These are phyloP conservation scores for Sebastiscus tertius DNA, from an alignment of 2,797 vertebrate genomes.

Conservation along the genomic window DNA sequence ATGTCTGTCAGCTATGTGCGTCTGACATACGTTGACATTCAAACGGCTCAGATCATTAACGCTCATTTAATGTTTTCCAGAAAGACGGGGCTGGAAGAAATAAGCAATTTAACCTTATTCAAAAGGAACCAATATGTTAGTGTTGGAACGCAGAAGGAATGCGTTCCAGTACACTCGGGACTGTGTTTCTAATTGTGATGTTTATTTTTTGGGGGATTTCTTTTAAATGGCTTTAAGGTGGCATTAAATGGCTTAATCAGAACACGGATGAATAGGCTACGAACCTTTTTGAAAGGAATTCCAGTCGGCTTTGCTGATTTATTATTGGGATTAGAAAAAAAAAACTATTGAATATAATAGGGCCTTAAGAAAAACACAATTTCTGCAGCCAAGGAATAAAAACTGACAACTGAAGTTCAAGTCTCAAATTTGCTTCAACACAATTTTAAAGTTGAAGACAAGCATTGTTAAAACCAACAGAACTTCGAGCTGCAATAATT, in stretches of 20 bases:
- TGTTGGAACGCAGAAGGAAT: conserved; percentile 52
- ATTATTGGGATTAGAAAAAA: conserved; percentile 20
- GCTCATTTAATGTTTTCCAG: conserved; percentile 70
- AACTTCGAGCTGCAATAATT: background rate
- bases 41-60: conserved; percentile 54
- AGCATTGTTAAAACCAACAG: background rate
- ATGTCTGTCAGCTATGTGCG: conserved; percentile 42
- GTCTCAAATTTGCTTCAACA: background rate
- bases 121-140: conserved; percentile 48
- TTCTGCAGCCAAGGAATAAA: background rate
- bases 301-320: conserved; percentile 23
- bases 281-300: conserved; percentile 10
- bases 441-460: background rate
- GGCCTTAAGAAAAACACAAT: background rate
- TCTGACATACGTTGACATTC: conserved; percentile 44
- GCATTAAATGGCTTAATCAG: conserved; percentile 52
- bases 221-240: conserved; percentile 52
- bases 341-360: background rate
- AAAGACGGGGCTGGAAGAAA: conserved; percentile 55
- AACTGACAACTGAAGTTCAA: background rate
- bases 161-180: conserved; percentile 15
- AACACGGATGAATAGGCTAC: conserved; percentile 32
- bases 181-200: conserved; percentile 37
- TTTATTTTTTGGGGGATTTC: conserved; percentile 50
- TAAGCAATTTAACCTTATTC: conserved; percentile 42